Conservation (phyloP, 2,797 vertebrate genomes). For the Syngnathus acus region DNA sequence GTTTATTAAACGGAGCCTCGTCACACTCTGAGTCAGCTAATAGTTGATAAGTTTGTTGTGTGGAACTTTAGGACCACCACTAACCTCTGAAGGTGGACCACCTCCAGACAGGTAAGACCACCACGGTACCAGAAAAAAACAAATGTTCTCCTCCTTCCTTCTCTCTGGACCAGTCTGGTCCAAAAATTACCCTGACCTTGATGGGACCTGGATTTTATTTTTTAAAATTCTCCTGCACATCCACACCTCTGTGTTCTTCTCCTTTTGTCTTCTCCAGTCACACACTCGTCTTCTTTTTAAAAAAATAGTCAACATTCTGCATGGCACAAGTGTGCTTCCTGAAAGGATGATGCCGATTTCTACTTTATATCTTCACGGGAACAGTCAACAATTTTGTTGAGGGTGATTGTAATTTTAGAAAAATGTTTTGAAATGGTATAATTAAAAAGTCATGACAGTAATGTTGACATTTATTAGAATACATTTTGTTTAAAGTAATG, state of each 20-base stretch:
- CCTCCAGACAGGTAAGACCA: conserved; percentile 64
- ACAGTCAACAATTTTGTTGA: not conserved
- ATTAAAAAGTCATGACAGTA: too few relatives aligned
- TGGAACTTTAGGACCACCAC: conserved; percentile 70
- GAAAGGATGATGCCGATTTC: not conserved
- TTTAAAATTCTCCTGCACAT: conserved; percentile 13
- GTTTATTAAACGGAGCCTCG: not conserved
- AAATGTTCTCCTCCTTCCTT: conserved; percentile 10
- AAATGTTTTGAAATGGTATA: too few relatives aligned
- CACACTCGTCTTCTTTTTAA: not conserved
- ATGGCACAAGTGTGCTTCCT: not conserved
- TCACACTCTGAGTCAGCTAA: conserved; percentile 19
- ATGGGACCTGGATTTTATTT: conserved; percentile 18
- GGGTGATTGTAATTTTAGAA: too few relatives aligned
- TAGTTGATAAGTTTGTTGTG: conserved; percentile 61
- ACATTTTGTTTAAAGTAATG: too few relatives aligned
- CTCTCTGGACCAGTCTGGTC: conserved; percentile 19
- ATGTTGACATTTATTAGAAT: too few relatives aligned
- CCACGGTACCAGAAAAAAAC: conserved; percentile 24
- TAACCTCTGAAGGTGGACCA: conserved; percentile 59
- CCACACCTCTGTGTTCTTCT: conserved; percentile 23
- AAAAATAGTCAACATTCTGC: not conserved
- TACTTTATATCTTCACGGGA: not conserved
- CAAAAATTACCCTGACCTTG: conserved; percentile 29
- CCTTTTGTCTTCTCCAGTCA: conserved; percentile 19